Base-by-base conservation (phyloP, 2,888 invertebrate species). In the Scaptomyza flava region DNA sequence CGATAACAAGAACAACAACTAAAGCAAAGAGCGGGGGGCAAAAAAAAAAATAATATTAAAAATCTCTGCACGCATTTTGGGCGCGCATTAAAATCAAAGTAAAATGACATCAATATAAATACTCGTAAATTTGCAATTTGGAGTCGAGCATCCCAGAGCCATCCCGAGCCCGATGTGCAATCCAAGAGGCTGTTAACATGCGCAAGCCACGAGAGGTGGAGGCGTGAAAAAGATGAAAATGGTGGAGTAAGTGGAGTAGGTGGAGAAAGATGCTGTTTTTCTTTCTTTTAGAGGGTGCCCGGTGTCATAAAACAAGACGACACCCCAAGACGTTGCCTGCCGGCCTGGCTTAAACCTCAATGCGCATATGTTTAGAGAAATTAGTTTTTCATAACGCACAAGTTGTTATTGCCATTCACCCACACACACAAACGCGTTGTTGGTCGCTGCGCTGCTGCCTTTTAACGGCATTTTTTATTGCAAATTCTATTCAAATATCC, bases 401-500 rank as follows among this genome's bases (percentile, higher is more conserved):
- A 88, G 89, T 89, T 89, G 81, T 74, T 89, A 79, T 85, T 89
- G 87, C 87, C 82, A 71, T 61, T 62, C 66, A 56, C 58, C 34
- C 72, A 46, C 56, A 14, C 53, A 14, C 51, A 6, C 45, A 5
- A 48, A 31, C 45, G 2, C 45, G 23, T 51, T 23, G 17, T 17
- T 17, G 17, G 17, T 17, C 17, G 17, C 48, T 41, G 58, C 42
- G 33, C 61, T 54, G 71, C 68, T 74, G 87, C 68, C 77, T 87
- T 89, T 89, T 85, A 85, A 89, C 84, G 84, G 89, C 89, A 85
- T 85, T 85, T 88, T 89, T 88, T 89, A 88, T 88, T 84, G 89
- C 89, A 90, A 89, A 89, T 89, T 88, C 86, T 86, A 88, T 90
- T 87, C 81, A 88, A 89, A 90, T 85, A 89, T 87, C 84, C 84